Conservation (phyloP, 2,113 vertebrate genomes). For the Sminthopsis crassicaudata region DNA sequence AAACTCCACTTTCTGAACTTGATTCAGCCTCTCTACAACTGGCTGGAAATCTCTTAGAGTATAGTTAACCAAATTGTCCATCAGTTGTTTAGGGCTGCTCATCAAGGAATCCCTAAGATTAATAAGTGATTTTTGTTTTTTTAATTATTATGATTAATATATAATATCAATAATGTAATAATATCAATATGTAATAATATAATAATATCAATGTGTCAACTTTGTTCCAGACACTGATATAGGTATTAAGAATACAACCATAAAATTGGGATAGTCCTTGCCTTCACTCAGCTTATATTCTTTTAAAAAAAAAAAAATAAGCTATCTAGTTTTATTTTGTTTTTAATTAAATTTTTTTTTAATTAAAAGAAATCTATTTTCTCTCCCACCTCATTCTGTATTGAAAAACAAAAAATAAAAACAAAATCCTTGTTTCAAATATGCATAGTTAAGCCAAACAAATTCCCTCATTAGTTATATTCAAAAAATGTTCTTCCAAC, state of each 20-base stretch:
- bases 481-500: background rate
- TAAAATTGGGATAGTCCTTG: background rate
- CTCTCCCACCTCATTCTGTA: background rate
- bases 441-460: background rate
- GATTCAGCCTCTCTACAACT: background rate
- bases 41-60: background rate
- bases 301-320: background rate
- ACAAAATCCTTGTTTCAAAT: background rate
- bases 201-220: background rate
- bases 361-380: background rate
- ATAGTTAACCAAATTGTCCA: background rate
- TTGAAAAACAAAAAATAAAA: background rate
- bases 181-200: background rate
- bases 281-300: background rate
- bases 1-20: background rate
- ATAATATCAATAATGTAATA: background rate
- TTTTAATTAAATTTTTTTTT: background rate
- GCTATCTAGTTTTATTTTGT: background rate
- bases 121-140: background rate
- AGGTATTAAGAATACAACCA: background rate
- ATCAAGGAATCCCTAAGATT: background rate
- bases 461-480: background rate
- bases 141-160: background rate
- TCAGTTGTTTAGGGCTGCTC: background rate
- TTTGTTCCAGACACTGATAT: background rate